Percentiles rank a stretch among this genome's conserved stretches.
Evolutionary conservation across 2,113 vertebrate genomes (phyloP).

Genomic region (Bubalus kerabau): DNA sequence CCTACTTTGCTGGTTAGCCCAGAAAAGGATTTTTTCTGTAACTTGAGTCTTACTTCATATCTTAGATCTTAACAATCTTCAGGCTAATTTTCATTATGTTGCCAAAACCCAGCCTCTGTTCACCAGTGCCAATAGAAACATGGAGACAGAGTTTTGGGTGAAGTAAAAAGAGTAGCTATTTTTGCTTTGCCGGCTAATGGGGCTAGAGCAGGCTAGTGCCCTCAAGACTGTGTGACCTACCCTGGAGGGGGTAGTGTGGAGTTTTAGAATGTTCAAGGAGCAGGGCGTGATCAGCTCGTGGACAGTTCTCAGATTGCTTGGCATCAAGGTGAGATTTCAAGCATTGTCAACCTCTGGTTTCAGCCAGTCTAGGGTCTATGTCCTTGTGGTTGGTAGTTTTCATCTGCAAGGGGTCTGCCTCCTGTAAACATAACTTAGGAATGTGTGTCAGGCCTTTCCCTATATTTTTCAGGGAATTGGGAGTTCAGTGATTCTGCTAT

Average conservation of each 20-base stretch:
- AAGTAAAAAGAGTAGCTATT: neutral
- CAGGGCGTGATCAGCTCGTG: neutral
- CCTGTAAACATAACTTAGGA: neutral
- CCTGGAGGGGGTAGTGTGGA: neutral
- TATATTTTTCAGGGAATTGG: neutral
- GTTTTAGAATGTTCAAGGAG: neutral
- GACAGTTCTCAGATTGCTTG: neutral
- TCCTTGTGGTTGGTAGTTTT: neutral
- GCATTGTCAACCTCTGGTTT: neutral
- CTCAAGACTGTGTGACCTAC: neutral
- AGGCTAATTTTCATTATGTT: neutral
- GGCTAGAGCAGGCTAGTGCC: neutral
- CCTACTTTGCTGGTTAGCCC: neutral
- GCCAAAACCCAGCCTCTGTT: neutral
- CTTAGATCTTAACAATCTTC: neutral
- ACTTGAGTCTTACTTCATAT: neutral
- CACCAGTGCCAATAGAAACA: neutral
- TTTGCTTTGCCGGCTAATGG: neutral
- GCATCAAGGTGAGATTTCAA: neutral
- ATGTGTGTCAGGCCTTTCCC: neutral
- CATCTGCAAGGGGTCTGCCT: neutral
- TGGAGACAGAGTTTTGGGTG: neutral
- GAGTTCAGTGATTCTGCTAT: neutral
- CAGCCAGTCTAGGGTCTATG: neutral
- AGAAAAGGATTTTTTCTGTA: neutral